Percentiles rank a stretch among this genome's conserved stretches.
Evolutionary conservation across 2,888 invertebrate genomes (phyloP).

Genomic region (Cephus rjabovi): DNA sequence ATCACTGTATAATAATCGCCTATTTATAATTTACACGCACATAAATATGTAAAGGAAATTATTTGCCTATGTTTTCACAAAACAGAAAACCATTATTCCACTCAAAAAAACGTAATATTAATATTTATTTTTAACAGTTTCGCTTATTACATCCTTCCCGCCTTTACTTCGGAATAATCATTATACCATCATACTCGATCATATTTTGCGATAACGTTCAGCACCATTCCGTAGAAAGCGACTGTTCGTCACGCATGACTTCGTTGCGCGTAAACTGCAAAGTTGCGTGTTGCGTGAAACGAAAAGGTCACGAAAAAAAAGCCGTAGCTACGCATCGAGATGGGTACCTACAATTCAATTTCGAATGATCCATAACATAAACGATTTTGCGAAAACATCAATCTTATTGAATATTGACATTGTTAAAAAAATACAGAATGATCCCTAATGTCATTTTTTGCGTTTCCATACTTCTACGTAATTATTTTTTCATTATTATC

Average conservation of each 20-base stretch:
- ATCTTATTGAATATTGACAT: neutral
- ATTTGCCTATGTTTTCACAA: neutral
- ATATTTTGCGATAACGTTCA: neutral
- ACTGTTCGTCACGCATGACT: neutral
- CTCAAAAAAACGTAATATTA: neutral
- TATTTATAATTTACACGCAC: neutral
- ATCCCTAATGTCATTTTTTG: too few relatives aligned
- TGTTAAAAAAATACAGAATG: neutral
- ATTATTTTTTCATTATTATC: too few relatives aligned
- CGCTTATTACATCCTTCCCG: neutral
- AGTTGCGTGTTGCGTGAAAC: neutral
- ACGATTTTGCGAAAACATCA: neutral
- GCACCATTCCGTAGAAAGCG: neutral
- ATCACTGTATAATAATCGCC: neutral
- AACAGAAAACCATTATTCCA: neutral
- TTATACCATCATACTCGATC: neutral
- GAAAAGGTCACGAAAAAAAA: neutral
- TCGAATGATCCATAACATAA: neutral
- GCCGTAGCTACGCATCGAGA: neutral
- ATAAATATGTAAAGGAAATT: neutral
- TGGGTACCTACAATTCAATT: neutral
- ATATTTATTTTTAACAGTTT: neutral
- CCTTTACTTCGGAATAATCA: neutral
- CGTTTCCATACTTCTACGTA: too few relatives aligned
- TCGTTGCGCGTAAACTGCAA: slow-evolving; percentile 4